phyloP scores from a whole-genome alignment of 2,888 invertebrate species.

The Euphydryas editha region DNA sequence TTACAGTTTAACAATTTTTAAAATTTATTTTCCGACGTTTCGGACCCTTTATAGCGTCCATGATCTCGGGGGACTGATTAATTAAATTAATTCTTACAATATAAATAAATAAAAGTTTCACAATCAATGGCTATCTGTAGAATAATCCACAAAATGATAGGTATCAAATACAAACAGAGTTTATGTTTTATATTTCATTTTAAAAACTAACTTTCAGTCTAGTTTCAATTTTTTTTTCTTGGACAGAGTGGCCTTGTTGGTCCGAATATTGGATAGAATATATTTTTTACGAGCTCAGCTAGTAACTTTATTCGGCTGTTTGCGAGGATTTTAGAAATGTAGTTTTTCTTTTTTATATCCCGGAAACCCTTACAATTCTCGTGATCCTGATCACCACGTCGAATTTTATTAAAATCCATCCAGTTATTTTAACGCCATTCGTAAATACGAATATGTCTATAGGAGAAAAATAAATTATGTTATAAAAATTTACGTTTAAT shows the following conservation, averaged over 20 bases:
- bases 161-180: neutral
- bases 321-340: neutral
- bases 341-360: neutral
- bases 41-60: too few relatives aligned
- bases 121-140: too few relatives aligned
- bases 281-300: neutral
- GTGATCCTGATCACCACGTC: neutral
- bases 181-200: neutral
- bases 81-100: too few relatives aligned
- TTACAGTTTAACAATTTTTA: too few relatives aligned
- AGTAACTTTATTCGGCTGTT: neutral
- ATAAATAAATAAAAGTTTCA: too few relatives aligned
- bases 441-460: neutral
- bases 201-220: neutral
- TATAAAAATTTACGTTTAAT: too few relatives aligned
- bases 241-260: slow-evolving; percentile 3
- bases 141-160: neutral
- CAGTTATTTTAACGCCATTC: neutral
- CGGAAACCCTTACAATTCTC: neutral
- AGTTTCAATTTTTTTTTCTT: slow-evolving; percentile 4
- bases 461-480: too few relatives aligned
- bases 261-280: neutral
- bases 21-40: too few relatives aligned
- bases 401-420: neutral
- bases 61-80: too few relatives aligned